Evolutionary conservation across 2,113 vertebrate species (phyloP).

Genomic region (Ia io): DNA sequence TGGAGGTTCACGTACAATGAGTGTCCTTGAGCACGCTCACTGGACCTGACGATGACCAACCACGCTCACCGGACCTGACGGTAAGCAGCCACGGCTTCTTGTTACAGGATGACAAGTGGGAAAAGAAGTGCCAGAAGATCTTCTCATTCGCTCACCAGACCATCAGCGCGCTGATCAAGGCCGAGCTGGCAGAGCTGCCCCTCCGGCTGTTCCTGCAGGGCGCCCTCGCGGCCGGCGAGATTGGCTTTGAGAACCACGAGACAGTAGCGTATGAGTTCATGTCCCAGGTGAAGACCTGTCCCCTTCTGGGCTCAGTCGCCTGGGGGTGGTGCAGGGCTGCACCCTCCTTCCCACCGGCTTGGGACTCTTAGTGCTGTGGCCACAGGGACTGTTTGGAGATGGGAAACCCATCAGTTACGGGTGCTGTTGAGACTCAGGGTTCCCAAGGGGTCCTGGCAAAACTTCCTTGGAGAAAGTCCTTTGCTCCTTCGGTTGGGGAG

Average conservation of each 20-base stretch:
- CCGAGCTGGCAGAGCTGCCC: slow-evolving; percentile 95
- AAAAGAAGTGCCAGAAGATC: slow-evolving; percentile 99
- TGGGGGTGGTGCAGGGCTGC: not conserved
- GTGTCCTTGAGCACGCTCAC: not conserved
- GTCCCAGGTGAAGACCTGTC: slow-evolving; percentile 90
- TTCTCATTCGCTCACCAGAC: slow-evolving; percentile 99
- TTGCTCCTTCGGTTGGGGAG: not conserved
- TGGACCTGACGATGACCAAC: not conserved
- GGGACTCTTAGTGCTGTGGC: not conserved
- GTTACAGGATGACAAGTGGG: slow-evolving; percentile 97
- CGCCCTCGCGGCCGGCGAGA: slow-evolving; percentile 95
- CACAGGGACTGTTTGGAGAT: not conserved
- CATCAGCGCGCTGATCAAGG: slow-evolving; percentile 98
- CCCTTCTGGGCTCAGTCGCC: not conserved
- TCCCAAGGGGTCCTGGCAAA: not conserved
- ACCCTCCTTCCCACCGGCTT: not conserved
- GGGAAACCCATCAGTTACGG: not conserved
- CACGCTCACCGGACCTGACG: too few species aligned
- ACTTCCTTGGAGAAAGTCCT: not conserved
- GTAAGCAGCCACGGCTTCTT: not conserved
- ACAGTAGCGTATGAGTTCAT: slow-evolving; percentile 99
- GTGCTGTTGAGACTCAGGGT: not conserved
- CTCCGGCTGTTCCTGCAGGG: slow-evolving; percentile 97
- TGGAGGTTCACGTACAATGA: not conserved
- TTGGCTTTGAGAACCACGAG: slow-evolving; percentile 98